These are phyloP conservation scores for Cydia strobilella DNA, from an alignment of 1,140 invertebrate species.

Conservation along the genomic window DNA sequence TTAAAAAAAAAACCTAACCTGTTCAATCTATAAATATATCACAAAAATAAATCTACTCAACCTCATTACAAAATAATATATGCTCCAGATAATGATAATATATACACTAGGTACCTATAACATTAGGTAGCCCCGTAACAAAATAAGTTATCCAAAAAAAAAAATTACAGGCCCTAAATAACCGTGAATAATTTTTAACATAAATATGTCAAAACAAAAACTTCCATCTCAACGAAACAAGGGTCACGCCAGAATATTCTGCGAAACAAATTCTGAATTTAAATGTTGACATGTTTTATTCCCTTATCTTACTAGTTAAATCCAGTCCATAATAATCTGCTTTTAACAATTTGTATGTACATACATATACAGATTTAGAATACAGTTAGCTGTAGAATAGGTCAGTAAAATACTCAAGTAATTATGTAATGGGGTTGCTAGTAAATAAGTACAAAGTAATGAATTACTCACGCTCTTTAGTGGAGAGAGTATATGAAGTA, in stretches of 20 bases:
- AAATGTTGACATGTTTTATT: conserved; percentile 13
- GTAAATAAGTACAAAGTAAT: neutral
- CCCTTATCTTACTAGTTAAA: neutral
- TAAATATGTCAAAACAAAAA: conserved; percentile 9
- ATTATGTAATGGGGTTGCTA: neutral
- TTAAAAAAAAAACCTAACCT: no score
- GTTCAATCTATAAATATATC: no score
- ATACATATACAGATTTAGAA: neutral
- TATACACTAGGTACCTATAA: no score
- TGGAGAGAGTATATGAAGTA: neutral
- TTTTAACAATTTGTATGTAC: neutral
- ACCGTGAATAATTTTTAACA: neutral
- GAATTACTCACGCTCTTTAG: conserved; percentile 10
- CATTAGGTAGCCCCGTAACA: neutral
- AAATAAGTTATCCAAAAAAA: neutral
- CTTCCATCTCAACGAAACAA: neutral
- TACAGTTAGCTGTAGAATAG: neutral
- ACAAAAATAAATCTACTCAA: no score
- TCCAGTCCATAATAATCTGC: neutral
- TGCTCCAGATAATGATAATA: no score
- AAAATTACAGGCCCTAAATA: neutral
- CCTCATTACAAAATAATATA: no score
- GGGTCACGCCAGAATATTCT: neutral
- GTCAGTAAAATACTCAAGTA: neutral
- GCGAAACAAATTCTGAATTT: conserved; percentile 22